phyloP scores from a whole-genome alignment of 2,113 vertebrate genomes.

The Phrynosoma blainvillii region DNA sequence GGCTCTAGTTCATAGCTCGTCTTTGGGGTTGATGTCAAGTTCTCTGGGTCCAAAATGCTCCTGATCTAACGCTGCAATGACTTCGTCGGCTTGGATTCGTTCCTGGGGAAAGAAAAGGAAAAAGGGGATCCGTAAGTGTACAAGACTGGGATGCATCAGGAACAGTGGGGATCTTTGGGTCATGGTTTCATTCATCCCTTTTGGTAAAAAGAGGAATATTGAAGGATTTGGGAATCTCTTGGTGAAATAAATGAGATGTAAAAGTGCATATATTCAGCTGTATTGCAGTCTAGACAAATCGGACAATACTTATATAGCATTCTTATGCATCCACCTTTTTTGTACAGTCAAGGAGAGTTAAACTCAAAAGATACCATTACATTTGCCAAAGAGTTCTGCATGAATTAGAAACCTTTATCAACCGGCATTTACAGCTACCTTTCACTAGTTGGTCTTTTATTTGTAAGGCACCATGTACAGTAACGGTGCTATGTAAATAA shows the following conservation, averaged over 20 bases:
- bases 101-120: slow-evolving; percentile 78
- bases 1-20: slow-evolving; percentile 85
- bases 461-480: too few species aligned
- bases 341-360: neutral
- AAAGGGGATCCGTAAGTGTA: neutral
- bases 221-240: neutral
- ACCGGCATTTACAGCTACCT: too few species aligned
- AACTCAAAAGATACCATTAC: neutral
- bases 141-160: neutral
- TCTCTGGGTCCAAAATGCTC: slow-evolving; percentile 73
- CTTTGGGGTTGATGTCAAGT: slow-evolving; percentile 90
- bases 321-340: neutral
- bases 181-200: neutral
- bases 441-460: too few species aligned
- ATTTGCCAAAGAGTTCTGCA: neutral
- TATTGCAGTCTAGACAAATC: neutral
- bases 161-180: neutral
- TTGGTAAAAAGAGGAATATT: neutral
- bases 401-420: neutral
- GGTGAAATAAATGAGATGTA: neutral
- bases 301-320: neutral
- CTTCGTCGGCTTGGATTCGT: slow-evolving; percentile 93
- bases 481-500: too few species aligned
- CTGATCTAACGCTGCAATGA: slow-evolving; percentile 85
- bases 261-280: neutral